A percentile compares a stretch with the other conserved stretches of the same genome.
These are phyloP conservation scores for Nemotelus nigrinus DNA, from an alignment of 2,888 invertebrate species.

Conservation along the genomic window DNA sequence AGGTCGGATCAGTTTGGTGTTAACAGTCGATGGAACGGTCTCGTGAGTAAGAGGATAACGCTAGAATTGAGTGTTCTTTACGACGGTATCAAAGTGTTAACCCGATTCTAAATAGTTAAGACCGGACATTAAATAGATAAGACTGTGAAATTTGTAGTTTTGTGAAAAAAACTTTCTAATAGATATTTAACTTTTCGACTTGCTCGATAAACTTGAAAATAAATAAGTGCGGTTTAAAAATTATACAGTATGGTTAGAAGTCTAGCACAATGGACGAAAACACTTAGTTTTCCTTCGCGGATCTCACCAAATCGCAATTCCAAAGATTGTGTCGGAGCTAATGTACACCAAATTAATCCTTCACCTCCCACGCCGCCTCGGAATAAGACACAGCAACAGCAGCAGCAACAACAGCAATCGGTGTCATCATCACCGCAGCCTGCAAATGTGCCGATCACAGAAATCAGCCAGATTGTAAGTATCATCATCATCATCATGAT, in stretches of 20 bases:
- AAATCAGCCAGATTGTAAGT: constrained; percentile 77
- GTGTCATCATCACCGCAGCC: constrained; percentile 64
- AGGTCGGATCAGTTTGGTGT: too few relatives aligned
- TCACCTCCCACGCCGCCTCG: constrained; percentile 72
- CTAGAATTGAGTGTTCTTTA: too few relatives aligned
- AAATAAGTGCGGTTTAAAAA: too few relatives aligned
- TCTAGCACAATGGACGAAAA: constrained; percentile 90
- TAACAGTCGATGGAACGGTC: too few relatives aligned
- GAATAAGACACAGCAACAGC: constrained; percentile 68
- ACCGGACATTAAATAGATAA: too few relatives aligned
- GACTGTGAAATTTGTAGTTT: too few relatives aligned
- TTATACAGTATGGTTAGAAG: constrained; percentile 78
- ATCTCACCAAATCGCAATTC: constrained; percentile 83
- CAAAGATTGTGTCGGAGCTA: constrained; percentile 72
- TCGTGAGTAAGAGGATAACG: too few relatives aligned
- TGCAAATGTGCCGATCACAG: constrained; percentile 70
- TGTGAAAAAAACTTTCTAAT: too few relatives aligned
- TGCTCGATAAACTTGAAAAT: too few relatives aligned
- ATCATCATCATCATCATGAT: not conserved
- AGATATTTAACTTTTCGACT: too few relatives aligned
- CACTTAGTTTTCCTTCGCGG: constrained; percentile 87
- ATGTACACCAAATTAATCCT: constrained; percentile 67
- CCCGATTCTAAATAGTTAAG: too few relatives aligned
- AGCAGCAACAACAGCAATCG: constrained; percentile 68
- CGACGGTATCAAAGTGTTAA: too few relatives aligned